These are phyloP conservation scores for Channallabes apus DNA, from an alignment of 2,797 vertebrate species.

Conservation along the genomic window DNA sequence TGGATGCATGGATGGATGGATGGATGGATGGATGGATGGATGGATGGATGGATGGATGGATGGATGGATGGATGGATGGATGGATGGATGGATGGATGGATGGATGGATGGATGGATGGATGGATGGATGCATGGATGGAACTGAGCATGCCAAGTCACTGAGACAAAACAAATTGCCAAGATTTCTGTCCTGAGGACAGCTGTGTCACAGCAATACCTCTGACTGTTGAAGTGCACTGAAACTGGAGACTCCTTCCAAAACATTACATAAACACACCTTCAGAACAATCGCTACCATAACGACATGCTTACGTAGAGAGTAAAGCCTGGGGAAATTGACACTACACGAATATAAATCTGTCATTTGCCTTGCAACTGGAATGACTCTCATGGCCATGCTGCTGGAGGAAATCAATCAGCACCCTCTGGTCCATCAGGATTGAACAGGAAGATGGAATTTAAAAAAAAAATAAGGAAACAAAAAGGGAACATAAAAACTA, in stretches of 20 bases:
- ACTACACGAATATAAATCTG: background rate
- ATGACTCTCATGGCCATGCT: background rate
- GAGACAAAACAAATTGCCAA: background rate
- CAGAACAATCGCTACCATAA: background rate
- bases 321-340: background rate
- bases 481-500: too few relatives aligned
- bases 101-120: too few relatives aligned
- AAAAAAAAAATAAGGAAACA: background rate
- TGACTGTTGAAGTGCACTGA: background rate
- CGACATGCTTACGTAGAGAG: background rate
- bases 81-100: too few relatives aligned
- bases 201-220: background rate
- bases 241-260: slow-evolving; percentile 3
- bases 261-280: background rate
- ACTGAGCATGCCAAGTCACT: background rate
- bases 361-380: background rate
- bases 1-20: too few relatives aligned
- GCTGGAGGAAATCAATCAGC: background rate
- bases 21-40: too few relatives aligned
- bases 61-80: too few relatives aligned
- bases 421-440: background rate
- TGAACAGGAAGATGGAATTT: background rate
- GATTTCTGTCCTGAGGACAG: background rate
- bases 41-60: too few relatives aligned
- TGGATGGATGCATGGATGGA: too few relatives aligned